Evolutionary conservation across 2,888 invertebrate species (phyloP).

Genomic region (Neoascia interrupta): DNA sequence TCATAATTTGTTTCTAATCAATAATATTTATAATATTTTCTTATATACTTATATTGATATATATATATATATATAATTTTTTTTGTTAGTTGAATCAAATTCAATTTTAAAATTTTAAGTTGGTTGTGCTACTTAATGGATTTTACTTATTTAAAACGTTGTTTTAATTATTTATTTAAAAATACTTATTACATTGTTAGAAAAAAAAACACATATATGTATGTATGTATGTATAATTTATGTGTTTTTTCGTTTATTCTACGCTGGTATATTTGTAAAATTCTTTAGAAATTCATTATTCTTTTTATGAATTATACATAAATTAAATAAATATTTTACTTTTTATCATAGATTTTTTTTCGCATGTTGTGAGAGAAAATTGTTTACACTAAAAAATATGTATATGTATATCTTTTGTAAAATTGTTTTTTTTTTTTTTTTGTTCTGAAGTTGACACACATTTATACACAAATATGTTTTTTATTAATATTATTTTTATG

Average conservation of each 20-base stretch:
- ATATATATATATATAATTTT: too few species aligned
- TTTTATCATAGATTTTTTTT: neutral
- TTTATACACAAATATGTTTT: constrained; percentile 37
- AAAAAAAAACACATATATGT: constrained; percentile 42
- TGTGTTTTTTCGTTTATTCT: constrained; percentile 28
- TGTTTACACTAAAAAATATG: constrained; percentile 56
- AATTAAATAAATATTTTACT: constrained; percentile 60
- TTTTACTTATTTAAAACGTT: constrained; percentile 12
- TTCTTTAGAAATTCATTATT: constrained; percentile 35
- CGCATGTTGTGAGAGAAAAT: constrained; percentile 37
- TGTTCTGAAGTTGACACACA: constrained; percentile 34
- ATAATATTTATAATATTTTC: constrained; percentile 39
- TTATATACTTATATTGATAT: constrained; percentile 14
- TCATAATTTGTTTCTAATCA: constrained; percentile 25
- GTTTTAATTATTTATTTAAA: constrained; percentile 17
- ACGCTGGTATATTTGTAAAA: constrained; percentile 42
- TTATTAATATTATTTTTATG: constrained; percentile 18
- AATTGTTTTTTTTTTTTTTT: constrained; percentile 9
- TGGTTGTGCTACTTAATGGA: constrained; percentile 59
- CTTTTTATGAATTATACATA: constrained; percentile 5
- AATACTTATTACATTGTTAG: constrained; percentile 54
- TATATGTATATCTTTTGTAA: constrained; percentile 42
- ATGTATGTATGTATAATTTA: too few species aligned
- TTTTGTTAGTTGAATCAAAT: constrained; percentile 60
- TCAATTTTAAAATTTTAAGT: constrained; percentile 49